Evolutionary conservation across 2,888 invertebrate genomes (phyloP), one percentile per base, ranked within the genome.

Genomic region (Apodemia hepburni): DNA sequence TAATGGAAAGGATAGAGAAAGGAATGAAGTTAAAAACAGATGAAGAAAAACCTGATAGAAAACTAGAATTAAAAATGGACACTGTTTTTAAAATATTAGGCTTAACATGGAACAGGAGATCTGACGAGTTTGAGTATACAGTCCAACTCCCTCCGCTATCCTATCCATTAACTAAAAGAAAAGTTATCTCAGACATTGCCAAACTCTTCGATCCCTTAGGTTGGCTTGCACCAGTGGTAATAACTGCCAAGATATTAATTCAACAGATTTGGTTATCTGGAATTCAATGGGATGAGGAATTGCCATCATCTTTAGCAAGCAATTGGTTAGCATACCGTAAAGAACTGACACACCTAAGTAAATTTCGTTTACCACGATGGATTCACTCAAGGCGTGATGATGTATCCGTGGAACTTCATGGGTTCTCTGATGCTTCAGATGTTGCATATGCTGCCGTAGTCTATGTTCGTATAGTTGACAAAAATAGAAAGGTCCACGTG

Each of bases 261-360:
- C 75, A 77, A 62, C 71, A 68, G 60, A 58, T 76, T 3, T 78
- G 78, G 76, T 42, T 75, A n/a, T 60, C 68, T 1, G 73, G 73
- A 7, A 58, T 70, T 18, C 66, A 33, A 0, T 78, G 78, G 76
- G 75, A 76, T 64, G 70, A 75, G 1, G 67, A 66, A 9, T 15
- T 75, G 4, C 64, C 69, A 38, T 8, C 17, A 27, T 35, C 42
- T 6, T n/a, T 59, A 0, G 17, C 63, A 9, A 42, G 45, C 17
- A 65, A 68, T 45, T 68, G 68, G 66, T 45, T 38, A 4, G 35
- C 17, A 2, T 65, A 51, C 15, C 47, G 66, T 58, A 11, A 60
- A 5, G 45, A 65, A 15, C 59, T 69, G 7, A 7, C 5, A 8
- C 12, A 59, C 8, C 38, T 68, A 17, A 12, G 29, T 17, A 6